These are phyloP conservation scores for Episyrphus balteatus DNA, from an alignment of 1,140 invertebrate genomes.

Conservation along the genomic window DNA sequence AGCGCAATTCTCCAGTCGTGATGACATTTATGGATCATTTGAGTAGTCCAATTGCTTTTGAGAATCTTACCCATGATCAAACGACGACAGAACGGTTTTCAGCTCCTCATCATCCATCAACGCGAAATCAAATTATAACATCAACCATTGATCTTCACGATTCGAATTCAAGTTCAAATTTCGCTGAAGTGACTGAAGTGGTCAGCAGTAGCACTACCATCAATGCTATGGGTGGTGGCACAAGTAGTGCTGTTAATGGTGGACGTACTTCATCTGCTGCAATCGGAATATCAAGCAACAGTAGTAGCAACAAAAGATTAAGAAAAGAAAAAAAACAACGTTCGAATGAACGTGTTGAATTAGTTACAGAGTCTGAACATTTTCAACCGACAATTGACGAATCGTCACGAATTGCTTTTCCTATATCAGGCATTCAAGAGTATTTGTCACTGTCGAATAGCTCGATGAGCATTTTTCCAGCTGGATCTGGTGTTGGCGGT, in stretches of 20 bases:
- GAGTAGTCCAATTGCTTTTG: too few relatives aligned
- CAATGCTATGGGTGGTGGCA: too few relatives aligned
- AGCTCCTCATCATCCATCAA: too few relatives aligned
- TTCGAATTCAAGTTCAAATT: constrained; percentile 26
- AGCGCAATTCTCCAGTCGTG: too few relatives aligned
- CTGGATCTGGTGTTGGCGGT: background rate
- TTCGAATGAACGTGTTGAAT: background rate
- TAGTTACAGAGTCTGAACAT: background rate
- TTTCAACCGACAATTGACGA: constrained; percentile 1
- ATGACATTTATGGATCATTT: too few relatives aligned
- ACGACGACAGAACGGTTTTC: too few relatives aligned
- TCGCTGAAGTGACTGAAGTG: constrained; percentile 7
- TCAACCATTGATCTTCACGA: constrained; percentile 21
- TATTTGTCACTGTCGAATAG: constrained; percentile 27
- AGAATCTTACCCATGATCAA: too few relatives aligned
- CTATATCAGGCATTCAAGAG: background rate
- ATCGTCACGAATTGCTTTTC: constrained; percentile 2
- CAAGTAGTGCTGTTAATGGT: too few relatives aligned
- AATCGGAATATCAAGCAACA: background rate
- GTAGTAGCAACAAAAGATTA: constrained; percentile 13
- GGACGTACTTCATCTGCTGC: too few relatives aligned
- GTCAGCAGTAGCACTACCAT: background rate
- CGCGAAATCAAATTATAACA: background rate
- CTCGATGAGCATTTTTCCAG: constrained; percentile 28
- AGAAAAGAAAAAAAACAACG: constrained; percentile 23